phyloP scores from a whole-genome alignment of 2,797 vertebrate genomes.

The Sandelia bainsii region DNA sequence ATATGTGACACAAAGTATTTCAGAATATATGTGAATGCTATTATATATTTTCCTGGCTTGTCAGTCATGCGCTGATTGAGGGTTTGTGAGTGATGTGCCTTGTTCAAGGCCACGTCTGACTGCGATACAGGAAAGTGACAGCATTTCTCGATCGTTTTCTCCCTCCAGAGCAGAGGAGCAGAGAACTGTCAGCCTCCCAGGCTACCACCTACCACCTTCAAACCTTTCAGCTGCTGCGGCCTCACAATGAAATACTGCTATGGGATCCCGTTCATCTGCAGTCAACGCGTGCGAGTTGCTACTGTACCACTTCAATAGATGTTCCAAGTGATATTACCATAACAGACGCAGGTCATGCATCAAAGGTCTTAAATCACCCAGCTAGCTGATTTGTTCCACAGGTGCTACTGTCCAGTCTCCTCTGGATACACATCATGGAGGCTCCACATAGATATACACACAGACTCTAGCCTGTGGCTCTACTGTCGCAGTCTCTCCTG shows the following conservation, averaged over 20 bases:
- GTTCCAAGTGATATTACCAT: conserved; percentile 72
- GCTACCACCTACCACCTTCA: conserved; percentile 53
- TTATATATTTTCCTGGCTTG: conserved; percentile 6
- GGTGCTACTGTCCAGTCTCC: conserved; percentile 62
- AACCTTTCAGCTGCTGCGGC: conserved; percentile 47
- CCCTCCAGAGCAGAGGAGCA: conserved; percentile 26
- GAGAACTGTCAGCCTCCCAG: conserved; percentile 14
- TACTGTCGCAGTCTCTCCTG: not conserved
- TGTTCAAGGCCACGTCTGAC: conserved; percentile 12
- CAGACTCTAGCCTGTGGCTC: conserved; percentile 5
- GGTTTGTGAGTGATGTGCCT: not conserved
- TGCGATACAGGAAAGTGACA: conserved; percentile 34
- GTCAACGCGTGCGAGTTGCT: conserved; percentile 69
- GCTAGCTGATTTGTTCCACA: conserved; percentile 76
- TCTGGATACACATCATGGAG: conserved; percentile 49
- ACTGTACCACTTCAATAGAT: conserved; percentile 70
- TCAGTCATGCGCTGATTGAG: conserved; percentile 10
- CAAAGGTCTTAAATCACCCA: conserved; percentile 76
- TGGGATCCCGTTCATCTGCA: conserved; percentile 53
- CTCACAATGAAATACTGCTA: conserved; percentile 61
- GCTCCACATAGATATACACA: conserved; percentile 38
- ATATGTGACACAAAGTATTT: not conserved
- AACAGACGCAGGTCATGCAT: conserved; percentile 82
- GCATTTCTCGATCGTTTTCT: conserved; percentile 30
- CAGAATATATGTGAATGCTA: not conserved